Base-by-base conservation (phyloP, 2,113 vertebrate genomes). In the Bufo bufo region DNA sequence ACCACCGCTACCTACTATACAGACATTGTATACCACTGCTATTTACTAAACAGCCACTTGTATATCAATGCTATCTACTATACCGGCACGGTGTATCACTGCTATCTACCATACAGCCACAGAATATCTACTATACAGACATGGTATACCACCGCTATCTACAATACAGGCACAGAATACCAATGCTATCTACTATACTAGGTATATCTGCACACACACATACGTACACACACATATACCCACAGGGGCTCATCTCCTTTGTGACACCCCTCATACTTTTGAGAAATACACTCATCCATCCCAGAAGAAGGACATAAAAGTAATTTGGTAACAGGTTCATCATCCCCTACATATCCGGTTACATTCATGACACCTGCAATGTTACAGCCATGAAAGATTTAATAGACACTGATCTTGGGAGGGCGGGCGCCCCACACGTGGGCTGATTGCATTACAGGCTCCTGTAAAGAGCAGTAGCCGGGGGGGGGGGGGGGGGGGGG, bases 311-410 rank as follows among this genome's bases (percentile, higher is more conserved):
- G 49, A 69, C 74, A 89, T 82, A 89, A 84, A 89, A 72, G 87
- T 89, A 89, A 89, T 78, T 78, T 58, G n/a, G 81, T 78, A 75
- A 56, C 33, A 8, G 20, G 11, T 63, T 19, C 47, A 58, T 59
- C 80, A 54, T 89, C 84, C 87, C 77, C 50, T 33, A 47, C 58
- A 17, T 88, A 83, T 89, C n/a, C 17, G 7, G 81, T 89, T 84
- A 78, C 87, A 69, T 84, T 14, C 82, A 84, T 84, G 87, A 89
- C 87, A 89, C 87, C 87, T 89, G 87, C 74, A 89, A 84, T 78
- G 74, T 84, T 84, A 83, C 81, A 20, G 72, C 19, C 87, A 89
- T 89, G 87, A 89, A 89, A 89, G 72, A 84, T 89, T 89, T 77
- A 89, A 78, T n/a, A 89, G 87, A 20, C 59, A 78, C 47, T 83